Percentiles rank a stretch among this genome's conserved stretches.
Conservation (phyloP, 2,888 invertebrate species). For the Teinopalpus imperialis region DNA sequence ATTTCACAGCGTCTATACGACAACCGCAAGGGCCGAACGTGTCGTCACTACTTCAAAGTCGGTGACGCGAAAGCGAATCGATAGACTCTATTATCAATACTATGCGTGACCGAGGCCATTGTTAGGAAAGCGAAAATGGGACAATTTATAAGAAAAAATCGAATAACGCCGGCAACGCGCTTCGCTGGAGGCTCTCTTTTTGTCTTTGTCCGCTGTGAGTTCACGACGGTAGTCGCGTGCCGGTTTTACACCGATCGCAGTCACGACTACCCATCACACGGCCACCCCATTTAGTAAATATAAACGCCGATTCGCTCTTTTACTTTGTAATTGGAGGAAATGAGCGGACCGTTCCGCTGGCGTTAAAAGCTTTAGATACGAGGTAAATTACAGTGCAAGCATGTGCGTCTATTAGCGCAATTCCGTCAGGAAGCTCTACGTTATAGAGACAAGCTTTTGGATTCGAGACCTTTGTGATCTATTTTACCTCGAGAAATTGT, state of each 20-base stretch:
- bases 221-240: constrained; percentile 58
- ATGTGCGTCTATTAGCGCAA: constrained; percentile 50
- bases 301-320: constrained; percentile 40
- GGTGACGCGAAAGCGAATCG: constrained; percentile 79
- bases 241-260: constrained; percentile 44
- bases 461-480: constrained; percentile 72
- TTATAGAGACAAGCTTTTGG: constrained; percentile 43
- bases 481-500: constrained; percentile 73
- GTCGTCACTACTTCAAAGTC: constrained; percentile 59
- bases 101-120: constrained; percentile 77
- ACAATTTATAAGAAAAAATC: constrained; percentile 67
- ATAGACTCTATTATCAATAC: constrained; percentile 64
- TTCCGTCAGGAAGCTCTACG: constrained; percentile 45
- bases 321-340: constrained; percentile 36
- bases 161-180: constrained; percentile 59
- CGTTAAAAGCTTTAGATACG: constrained; percentile 34
- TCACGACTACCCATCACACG: constrained; percentile 61
- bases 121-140: constrained; percentile 76
- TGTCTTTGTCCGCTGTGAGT: constrained; percentile 37
- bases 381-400: constrained; percentile 45
- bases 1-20: constrained; percentile 42
- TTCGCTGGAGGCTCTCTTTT: constrained; percentile 47
- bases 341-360: constrained; percentile 27
- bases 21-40: constrained; percentile 65
- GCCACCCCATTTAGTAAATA: constrained; percentile 37